A percentile compares a stretch with the other conserved stretches of the same genome.
Conservation (phyloP, 2,888 invertebrate species). For the Drosophila subsilvestris region DNA sequence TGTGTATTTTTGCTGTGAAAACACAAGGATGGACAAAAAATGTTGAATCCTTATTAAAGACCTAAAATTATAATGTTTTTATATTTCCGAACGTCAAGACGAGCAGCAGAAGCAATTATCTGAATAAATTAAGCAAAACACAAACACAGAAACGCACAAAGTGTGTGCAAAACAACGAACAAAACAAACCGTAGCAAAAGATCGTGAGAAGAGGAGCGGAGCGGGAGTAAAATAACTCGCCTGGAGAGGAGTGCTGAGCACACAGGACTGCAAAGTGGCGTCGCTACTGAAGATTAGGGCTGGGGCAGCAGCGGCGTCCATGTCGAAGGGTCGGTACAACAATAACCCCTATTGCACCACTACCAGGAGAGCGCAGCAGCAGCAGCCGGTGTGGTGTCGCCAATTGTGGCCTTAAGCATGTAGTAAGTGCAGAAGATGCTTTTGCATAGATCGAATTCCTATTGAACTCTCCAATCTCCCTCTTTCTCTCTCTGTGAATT, state of each 20-base stretch:
- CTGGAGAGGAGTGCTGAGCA: constrained; percentile 68
- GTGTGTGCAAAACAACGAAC: constrained; percentile 66
- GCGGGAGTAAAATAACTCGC: constrained; percentile 45
- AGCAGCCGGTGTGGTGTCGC: constrained; percentile 76
- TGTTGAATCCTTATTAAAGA: constrained; percentile 34
- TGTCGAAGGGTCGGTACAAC: constrained; percentile 60
- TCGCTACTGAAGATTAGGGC: constrained; percentile 73
- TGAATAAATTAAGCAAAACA: constrained; percentile 21
- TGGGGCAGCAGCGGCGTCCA: constrained; percentile 74
- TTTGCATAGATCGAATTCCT: background rate
- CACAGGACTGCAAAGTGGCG: constrained; percentile 78
- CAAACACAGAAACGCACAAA: constrained; percentile 44
- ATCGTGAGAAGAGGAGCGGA: constrained; percentile 35
- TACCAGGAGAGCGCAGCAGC: constrained; percentile 50
- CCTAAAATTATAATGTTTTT: constrained; percentile 8
- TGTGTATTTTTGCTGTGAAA: constrained; percentile 74
- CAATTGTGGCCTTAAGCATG: constrained; percentile 82
- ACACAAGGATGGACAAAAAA: constrained; percentile 71
- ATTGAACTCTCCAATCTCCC: background rate
- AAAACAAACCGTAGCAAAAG: constrained; percentile 38
- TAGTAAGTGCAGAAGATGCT: constrained; percentile 64
- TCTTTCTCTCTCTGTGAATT: background rate
- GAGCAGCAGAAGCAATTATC: constrained; percentile 22
- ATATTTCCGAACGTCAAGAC: constrained; percentile 3
- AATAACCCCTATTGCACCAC: constrained; percentile 56